phyloP scores from a whole-genome alignment of 37 sponge, comb jelly and placozoan species.

The Agelas oroides region DNA sequence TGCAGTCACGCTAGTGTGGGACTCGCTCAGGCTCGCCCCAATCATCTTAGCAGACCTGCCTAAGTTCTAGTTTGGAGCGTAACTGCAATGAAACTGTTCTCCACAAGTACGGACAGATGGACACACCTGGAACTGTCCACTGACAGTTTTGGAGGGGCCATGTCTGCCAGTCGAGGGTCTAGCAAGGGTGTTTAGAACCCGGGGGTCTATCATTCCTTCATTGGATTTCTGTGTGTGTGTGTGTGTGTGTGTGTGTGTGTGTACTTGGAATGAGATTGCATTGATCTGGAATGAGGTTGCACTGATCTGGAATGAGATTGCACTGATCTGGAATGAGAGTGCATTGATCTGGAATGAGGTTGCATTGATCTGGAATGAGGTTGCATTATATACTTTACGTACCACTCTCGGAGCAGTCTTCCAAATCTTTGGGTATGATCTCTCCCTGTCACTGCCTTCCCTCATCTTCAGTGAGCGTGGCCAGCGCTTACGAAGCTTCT shows the following conservation, averaged over 20 bases:
- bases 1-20: too few relatives aligned
- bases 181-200: not conserved
- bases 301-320: too few relatives aligned
- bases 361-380: too few relatives aligned
- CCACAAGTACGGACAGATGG: too few relatives aligned
- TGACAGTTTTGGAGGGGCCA: conserved; percentile 81
- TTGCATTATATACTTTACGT: not conserved
- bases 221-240: not conserved
- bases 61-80: too few relatives aligned
- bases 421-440: not conserved
- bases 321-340: too few relatives aligned
- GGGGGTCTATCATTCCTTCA: not conserved
- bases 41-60: too few relatives aligned
- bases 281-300: too few relatives aligned
- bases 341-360: too few relatives aligned
- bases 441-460: conserved; percentile 5
- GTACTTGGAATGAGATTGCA: too few relatives aligned
- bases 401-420: conserved; percentile 48
- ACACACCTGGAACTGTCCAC: conserved; percentile 84
- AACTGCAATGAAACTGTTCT: too few relatives aligned
- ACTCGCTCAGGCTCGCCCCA: too few relatives aligned
- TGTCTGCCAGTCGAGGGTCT: conserved; percentile 27
- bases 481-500: conserved; percentile 31
- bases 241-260: not conserved
- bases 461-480: conserved; percentile 6